phyloP scores from a whole-genome alignment of 2,113 vertebrate genomes.

The Leptodactylus fuscus region DNA sequence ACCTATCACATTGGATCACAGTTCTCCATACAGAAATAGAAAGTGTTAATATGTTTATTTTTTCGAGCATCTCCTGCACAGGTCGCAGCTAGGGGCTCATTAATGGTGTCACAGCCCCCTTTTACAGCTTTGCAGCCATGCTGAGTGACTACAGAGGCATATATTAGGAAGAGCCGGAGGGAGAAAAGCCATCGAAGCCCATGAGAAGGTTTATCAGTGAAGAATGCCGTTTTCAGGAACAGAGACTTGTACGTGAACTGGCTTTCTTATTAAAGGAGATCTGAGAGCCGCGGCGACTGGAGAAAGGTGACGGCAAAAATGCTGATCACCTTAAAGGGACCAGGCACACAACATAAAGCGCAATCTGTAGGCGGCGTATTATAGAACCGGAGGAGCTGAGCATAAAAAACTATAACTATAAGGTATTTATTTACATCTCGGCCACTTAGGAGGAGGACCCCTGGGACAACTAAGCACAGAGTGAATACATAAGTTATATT shows the following conservation, averaged over 20 bases:
- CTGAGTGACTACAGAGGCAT: conserved; percentile 13
- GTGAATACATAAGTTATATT: no score
- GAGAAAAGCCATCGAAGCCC: neutral
- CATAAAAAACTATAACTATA: no score
- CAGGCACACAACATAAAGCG: no score
- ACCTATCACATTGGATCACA: neutral
- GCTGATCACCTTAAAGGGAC: neutral
- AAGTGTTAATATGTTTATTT: conserved; percentile 15
- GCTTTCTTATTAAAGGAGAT: neutral
- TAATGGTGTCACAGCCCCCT: conserved; percentile 26
- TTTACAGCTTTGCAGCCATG: neutral
- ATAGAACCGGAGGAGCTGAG: no score
- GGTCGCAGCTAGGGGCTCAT: neutral
- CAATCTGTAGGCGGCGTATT: no score
- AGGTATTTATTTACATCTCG: no score
- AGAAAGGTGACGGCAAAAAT: neutral
- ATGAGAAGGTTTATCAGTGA: neutral
- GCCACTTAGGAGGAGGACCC: no score
- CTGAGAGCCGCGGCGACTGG: neutral
- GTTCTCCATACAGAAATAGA: neutral
- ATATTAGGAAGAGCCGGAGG: neutral
- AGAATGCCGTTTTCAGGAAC: neutral
- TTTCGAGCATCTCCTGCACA: neutral
- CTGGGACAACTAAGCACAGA: no score
- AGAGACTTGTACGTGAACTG: neutral